phyloP scores from a whole-genome alignment of 2,113 vertebrate species.

The Neomonachus schauinslandi region DNA sequence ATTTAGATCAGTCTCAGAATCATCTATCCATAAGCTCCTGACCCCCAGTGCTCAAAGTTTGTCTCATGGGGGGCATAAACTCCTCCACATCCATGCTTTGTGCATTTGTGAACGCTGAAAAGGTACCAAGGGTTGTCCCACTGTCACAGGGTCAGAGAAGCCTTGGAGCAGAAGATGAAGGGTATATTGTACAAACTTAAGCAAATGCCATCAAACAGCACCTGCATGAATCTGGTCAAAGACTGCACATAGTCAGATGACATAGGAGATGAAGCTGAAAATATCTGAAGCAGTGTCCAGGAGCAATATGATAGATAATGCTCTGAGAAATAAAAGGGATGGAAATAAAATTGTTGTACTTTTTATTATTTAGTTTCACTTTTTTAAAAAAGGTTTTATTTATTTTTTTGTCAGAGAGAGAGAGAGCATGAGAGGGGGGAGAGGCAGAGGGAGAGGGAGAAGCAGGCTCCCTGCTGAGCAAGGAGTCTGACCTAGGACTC shows the following conservation, averaged over 20 bases:
- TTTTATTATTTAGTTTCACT: background rate
- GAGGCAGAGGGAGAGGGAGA: background rate
- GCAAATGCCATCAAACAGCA: background rate
- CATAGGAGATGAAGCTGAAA: background rate
- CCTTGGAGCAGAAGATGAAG: background rate
- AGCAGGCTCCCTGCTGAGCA: background rate
- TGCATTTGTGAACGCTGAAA: background rate
- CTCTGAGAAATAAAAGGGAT: background rate
- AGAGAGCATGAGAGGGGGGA: too few species aligned
- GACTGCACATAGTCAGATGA: background rate
- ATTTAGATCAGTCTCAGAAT: background rate
- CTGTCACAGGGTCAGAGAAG: background rate
- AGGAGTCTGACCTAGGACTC: background rate
- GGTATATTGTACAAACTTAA: background rate
- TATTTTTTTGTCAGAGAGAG: background rate
- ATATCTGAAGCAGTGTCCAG: background rate
- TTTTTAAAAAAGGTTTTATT: background rate
- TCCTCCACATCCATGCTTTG: background rate
- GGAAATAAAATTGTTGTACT: background rate
- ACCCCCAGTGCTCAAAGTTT: background rate
- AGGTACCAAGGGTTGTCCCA: background rate
- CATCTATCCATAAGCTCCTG: background rate
- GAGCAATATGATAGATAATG: background rate
- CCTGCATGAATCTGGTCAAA: background rate
- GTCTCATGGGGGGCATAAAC: background rate